Conservation (phyloP, 2,113 vertebrate genomes). For the Gymnobelideus leadbeateri region DNA sequence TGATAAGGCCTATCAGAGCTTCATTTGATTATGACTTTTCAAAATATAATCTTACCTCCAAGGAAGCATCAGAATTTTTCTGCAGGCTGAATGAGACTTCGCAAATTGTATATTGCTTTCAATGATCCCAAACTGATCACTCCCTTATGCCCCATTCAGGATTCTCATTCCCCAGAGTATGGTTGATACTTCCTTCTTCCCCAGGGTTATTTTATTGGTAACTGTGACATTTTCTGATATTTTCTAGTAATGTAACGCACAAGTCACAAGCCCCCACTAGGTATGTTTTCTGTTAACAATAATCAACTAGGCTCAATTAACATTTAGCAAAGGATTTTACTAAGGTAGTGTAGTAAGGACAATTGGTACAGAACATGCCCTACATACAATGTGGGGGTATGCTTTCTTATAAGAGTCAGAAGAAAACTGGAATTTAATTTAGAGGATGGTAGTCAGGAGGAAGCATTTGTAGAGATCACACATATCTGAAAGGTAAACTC, state of each 20-base stretch:
- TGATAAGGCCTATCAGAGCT: neutral
- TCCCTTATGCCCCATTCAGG: neutral
- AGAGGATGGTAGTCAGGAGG: neutral
- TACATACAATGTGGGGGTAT: neutral
- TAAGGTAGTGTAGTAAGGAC: neutral
- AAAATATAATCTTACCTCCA: neutral
- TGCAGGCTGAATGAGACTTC: neutral
- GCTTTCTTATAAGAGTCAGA: neutral
- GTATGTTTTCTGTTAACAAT: neutral
- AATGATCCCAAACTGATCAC: neutral
- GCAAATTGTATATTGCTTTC: neutral
- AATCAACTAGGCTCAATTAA: neutral
- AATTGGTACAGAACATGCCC: neutral
- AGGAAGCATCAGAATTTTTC: neutral
- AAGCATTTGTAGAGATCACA: neutral
- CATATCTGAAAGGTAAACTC: neutral
- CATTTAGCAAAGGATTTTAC: neutral
- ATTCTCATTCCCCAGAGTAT: neutral
- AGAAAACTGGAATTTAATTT: neutral
- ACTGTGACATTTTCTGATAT: neutral
- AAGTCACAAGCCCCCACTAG: neutral
- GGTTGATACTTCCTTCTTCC: neutral
- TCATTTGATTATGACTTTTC: neutral
- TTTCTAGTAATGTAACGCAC: neutral
- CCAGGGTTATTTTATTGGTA: neutral